phyloP scores from a whole-genome alignment of 2,113 vertebrate genomes.

The Talpa occidentalis region DNA sequence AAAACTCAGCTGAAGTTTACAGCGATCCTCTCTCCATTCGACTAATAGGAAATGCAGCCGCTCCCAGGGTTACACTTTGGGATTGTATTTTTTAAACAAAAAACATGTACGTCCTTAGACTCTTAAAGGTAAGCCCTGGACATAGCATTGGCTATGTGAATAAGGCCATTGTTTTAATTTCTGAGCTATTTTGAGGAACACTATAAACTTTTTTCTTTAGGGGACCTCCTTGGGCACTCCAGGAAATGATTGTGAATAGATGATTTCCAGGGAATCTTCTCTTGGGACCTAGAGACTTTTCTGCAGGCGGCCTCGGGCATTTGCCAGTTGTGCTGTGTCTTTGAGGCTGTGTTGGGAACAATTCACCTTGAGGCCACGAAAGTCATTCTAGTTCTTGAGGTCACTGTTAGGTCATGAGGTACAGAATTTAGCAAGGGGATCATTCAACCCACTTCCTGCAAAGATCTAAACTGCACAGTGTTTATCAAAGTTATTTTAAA shows the following conservation, averaged over 20 bases:
- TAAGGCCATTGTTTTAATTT: constrained; percentile 55
- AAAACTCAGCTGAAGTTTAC: neutral
- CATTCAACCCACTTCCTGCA: constrained; percentile 14
- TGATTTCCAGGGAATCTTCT: constrained; percentile 31
- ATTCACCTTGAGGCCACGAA: neutral
- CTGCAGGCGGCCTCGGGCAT: neutral
- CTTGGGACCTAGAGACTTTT: neutral
- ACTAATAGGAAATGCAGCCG: neutral
- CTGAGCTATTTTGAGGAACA: constrained; percentile 47
- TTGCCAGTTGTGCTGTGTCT: neutral
- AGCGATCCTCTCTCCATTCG: neutral
- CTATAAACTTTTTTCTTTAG: constrained; percentile 36
- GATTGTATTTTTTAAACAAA: neutral
- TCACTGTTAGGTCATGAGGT: constrained; percentile 63
- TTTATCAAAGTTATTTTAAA: constrained; percentile 37
- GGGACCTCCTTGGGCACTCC: neutral
- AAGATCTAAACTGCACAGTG: constrained; percentile 66
- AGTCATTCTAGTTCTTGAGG: constrained; percentile 37
- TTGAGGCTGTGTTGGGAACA: neutral
- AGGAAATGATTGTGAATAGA: neutral
- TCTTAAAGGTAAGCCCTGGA: constrained; percentile 51
- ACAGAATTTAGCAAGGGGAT: constrained; percentile 43
- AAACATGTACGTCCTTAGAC: constrained; percentile 6
- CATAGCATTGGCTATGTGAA: constrained; percentile 30
- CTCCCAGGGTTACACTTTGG: neutral